Evolutionary conservation across 2,888 invertebrate genomes (phyloP).

Genomic region (Cylindroiulus punctatus): DNA sequence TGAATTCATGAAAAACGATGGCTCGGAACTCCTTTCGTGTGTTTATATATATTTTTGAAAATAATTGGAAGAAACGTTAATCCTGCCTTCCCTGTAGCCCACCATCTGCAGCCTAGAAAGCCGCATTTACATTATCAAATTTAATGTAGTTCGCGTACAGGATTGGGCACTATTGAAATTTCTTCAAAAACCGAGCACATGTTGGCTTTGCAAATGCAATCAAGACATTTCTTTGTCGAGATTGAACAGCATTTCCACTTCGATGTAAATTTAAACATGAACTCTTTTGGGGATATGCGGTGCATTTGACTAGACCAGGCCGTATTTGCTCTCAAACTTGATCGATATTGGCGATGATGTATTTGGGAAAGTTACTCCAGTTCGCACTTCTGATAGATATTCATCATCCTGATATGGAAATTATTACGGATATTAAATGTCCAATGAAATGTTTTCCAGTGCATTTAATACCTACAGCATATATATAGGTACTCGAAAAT

Average conservation of each 20-base stretch:
- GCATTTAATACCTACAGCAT: not conserved
- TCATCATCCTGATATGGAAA: not conserved
- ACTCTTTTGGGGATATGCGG: not conserved
- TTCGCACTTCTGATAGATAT: not conserved
- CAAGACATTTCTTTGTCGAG: slow-evolving; percentile 17
- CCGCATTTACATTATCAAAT: slow-evolving; percentile 1
- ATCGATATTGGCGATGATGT: slow-evolving; percentile 26
- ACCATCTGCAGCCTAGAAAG: not conserved
- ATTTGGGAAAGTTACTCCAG: not conserved
- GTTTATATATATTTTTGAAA: not conserved
- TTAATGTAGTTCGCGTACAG: slow-evolving; percentile 3
- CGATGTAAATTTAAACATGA: slow-evolving; percentile 23
- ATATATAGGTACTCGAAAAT: no score
- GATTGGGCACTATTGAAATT: slow-evolving; percentile 9
- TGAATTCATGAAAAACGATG: not conserved
- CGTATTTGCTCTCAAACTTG: not conserved
- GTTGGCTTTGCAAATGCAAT: slow-evolving; percentile 26
- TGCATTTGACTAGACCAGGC: not conserved
- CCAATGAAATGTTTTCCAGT: not conserved
- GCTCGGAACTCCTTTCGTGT: not conserved
- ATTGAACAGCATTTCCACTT: slow-evolving; percentile 17
- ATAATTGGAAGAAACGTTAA: slow-evolving; percentile 19
- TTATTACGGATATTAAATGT: not conserved
- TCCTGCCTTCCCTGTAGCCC: not conserved
- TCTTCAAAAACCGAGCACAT: not conserved